These are phyloP conservation scores for Cassiopea xamachana DNA, from an alignment of 30 jellyfish, hydroid and myxozoan species.

Conservation along the genomic window DNA sequence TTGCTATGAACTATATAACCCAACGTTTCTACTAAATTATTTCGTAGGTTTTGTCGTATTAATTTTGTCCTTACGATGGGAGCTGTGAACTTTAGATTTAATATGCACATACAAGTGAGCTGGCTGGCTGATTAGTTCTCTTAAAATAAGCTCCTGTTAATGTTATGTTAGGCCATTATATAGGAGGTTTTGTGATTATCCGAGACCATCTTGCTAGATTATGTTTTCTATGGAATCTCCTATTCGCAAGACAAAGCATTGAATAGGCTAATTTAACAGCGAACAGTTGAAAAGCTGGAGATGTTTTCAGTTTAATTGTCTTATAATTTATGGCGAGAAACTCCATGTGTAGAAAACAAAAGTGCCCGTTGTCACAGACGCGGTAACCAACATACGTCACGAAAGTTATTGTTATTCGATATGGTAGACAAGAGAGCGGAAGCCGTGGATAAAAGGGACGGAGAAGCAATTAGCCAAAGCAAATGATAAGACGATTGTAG, in stretches of 20 bases:
- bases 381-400: constrained; percentile 42
- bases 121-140: neutral
- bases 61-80: neutral
- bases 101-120: neutral
- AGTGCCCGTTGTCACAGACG: constrained; percentile 58
- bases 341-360: constrained; percentile 4
- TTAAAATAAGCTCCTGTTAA: neutral
- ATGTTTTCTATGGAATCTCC: neutral
- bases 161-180: neutral
- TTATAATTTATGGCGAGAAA: neutral
- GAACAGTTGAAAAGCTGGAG: neutral
- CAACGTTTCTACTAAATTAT: neutral
- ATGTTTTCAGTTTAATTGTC: neutral
- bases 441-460: neutral
- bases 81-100: neutral
- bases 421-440: constrained; percentile 39
- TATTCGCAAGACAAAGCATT: neutral
- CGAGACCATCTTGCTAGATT: neutral
- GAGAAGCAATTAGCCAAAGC: neutral
- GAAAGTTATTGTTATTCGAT: neutral
- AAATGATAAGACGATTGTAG: neutral
- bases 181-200: neutral
- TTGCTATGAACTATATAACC: neutral
- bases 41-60: neutral
- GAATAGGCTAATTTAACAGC: neutral